Percentiles rank a stretch among this genome's conserved stretches.
Conservation (phyloP, 2,888 invertebrate genomes). For the Drosophila nigritarsus region DNA sequence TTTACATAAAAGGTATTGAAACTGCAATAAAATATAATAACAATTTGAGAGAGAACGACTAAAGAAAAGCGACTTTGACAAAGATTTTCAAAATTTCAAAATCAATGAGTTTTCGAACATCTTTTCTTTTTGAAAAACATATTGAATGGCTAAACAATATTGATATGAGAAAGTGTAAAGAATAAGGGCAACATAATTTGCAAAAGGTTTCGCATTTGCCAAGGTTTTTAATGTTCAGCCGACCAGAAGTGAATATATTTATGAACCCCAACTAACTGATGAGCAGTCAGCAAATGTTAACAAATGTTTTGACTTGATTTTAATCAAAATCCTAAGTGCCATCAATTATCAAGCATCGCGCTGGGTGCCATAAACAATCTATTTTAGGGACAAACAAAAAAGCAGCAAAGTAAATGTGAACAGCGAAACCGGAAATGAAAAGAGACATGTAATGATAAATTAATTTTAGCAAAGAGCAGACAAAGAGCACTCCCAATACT, state of each 20-base stretch:
- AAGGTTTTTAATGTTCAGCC: neutral
- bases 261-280: neutral
- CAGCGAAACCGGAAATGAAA: conserved; percentile 7
- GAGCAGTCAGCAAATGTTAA: neutral
- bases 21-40: neutral
- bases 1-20: neutral
- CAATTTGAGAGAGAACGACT: neutral
- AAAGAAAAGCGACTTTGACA: neutral
- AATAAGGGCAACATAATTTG: neutral
- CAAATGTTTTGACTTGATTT: neutral
- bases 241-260: neutral
- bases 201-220: neutral
- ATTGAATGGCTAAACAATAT: neutral
- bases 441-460: conserved; percentile 59
- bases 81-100: neutral
- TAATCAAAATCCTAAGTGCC: neutral
- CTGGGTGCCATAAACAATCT: neutral
- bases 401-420: conserved; percentile 16
- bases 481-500: conserved; percentile 21
- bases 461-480: conserved; percentile 49
- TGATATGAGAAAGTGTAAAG: neutral
- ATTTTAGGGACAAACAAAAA: conserved; percentile 11
- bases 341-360: conserved; percentile 7
- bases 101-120: neutral
- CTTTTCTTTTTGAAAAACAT: neutral